Evolutionary conservation across 2,113 vertebrate species (phyloP).

Genomic region (Sylvietta virens): DNA sequence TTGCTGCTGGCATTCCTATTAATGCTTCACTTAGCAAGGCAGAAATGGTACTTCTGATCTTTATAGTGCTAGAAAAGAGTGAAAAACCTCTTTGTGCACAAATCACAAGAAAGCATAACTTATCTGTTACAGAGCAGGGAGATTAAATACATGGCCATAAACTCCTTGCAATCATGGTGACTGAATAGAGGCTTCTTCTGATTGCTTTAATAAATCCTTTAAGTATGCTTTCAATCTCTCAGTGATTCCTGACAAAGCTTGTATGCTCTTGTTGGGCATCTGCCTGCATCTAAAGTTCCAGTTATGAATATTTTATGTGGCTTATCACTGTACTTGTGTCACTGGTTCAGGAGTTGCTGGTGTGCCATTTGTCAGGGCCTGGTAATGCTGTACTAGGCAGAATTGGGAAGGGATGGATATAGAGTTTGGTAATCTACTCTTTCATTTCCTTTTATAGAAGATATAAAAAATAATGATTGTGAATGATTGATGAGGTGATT

Average conservation of each 20-base stretch:
- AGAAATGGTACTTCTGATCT: constrained; percentile 50
- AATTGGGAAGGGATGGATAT: background rate
- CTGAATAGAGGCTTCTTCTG: constrained; percentile 47
- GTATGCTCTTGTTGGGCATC: constrained; percentile 63
- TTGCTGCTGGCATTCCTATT: constrained; percentile 56
- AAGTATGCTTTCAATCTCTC: constrained; percentile 68
- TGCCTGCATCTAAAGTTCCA: constrained; percentile 55
- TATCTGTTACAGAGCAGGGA: constrained; percentile 58
- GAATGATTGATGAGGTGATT: constrained; percentile 73
- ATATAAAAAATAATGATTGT: constrained; percentile 52
- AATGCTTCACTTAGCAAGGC: constrained; percentile 53
- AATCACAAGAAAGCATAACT: constrained; percentile 68
- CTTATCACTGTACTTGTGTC: constrained; percentile 48
- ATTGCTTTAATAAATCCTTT: constrained; percentile 77
- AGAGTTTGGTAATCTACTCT: constrained; percentile 27
- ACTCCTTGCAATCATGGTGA: constrained; percentile 68
- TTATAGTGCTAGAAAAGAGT: constrained; percentile 32
- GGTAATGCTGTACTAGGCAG: constrained; percentile 47
- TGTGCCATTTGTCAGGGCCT: constrained; percentile 31
- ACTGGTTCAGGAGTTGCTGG: background rate
- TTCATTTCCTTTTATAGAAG: constrained; percentile 59
- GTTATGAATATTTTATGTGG: constrained; percentile 69
- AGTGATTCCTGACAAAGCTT: constrained; percentile 66
- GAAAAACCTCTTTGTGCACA: constrained; percentile 71
- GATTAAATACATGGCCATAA: constrained; percentile 71